Percentiles rank a stretch among this genome's conserved stretches.
phyloP scores from a whole-genome alignment of 2,797 vertebrate genomes.

The Sebastiscus albofasciatus region DNA sequence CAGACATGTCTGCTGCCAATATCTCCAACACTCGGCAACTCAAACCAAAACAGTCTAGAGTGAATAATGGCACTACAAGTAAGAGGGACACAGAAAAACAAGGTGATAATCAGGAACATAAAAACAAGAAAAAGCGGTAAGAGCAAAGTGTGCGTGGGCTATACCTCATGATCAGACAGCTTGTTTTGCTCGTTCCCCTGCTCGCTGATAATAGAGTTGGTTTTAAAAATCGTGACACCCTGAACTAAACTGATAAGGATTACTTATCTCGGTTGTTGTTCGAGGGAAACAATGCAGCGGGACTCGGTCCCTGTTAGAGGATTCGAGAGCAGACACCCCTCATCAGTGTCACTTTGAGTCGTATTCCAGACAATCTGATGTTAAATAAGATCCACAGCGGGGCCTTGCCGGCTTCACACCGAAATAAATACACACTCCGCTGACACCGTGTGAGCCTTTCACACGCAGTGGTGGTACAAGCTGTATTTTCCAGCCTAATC shows the following conservation, averaged over 20 bases:
- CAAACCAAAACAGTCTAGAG: background rate
- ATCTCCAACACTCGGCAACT: background rate
- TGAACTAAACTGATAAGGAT: slow-evolving; percentile 48
- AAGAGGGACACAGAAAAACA: background rate
- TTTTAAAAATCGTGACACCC: slow-evolving; percentile 33
- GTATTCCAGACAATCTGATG: slow-evolving; percentile 55
- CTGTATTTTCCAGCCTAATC: slow-evolving; percentile 70
- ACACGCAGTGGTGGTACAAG: slow-evolving; percentile 42
- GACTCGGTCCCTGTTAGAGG: slow-evolving; percentile 6
- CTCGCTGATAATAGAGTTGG: slow-evolving; percentile 35
- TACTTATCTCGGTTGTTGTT: slow-evolving; percentile 49
- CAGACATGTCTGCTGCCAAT: background rate
- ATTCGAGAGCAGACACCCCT: slow-evolving; percentile 32
- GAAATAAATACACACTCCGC: slow-evolving; percentile 49
- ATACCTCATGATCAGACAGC: slow-evolving; percentile 16
- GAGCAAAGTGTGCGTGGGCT: background rate
- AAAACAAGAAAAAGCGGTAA: slow-evolving; percentile 7
- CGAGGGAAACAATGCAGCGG: slow-evolving; percentile 22
- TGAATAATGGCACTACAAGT: background rate
- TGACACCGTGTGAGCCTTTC: slow-evolving; percentile 54
- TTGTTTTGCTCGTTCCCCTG: slow-evolving; percentile 26
- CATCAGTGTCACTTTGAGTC: slow-evolving; percentile 65
- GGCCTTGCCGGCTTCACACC: slow-evolving; percentile 33
- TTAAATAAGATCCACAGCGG: slow-evolving; percentile 54
- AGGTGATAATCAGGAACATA: slow-evolving; percentile 12